These are phyloP conservation scores for Axis porcinus DNA, from an alignment of 2,113 vertebrate genomes.

Conservation along the genomic window DNA sequence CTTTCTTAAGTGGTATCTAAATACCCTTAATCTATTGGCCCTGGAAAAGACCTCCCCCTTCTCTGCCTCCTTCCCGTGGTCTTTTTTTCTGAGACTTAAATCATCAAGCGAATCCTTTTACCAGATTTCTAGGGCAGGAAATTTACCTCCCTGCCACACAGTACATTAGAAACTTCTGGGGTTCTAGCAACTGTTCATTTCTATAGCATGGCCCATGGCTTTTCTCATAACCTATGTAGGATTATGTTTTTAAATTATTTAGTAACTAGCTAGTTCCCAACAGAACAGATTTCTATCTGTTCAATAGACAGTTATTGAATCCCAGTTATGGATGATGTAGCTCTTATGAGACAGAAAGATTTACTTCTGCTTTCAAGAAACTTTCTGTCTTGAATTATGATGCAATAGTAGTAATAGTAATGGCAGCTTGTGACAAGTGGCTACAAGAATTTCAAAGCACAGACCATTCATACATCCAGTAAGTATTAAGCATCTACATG, in stretches of 20 bases:
- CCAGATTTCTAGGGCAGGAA: slow-evolving; percentile 78
- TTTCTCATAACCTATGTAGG: neutral
- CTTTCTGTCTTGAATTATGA: neutral
- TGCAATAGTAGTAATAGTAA: neutral
- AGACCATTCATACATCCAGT: too few species aligned
- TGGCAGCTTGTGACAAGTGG: neutral
- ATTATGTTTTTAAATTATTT: neutral
- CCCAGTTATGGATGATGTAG: neutral
- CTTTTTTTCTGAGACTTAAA: slow-evolving; percentile 77
- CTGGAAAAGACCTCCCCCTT: slow-evolving; percentile 68
- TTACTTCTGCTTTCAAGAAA: neutral
- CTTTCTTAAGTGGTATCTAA: slow-evolving; percentile 79
- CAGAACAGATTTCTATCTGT: neutral
- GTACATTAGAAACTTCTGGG: slow-evolving; percentile 74
- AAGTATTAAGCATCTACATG: neutral
- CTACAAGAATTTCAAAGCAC: neutral
- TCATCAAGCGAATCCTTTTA: slow-evolving; percentile 77
- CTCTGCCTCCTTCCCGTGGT: slow-evolving; percentile 69
- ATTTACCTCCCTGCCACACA: slow-evolving; percentile 68
- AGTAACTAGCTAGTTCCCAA: neutral
- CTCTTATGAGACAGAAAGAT: neutral
- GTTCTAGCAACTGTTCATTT: slow-evolving; percentile 44
- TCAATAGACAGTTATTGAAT: neutral
- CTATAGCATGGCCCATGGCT: slow-evolving; percentile 6
- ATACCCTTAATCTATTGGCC: slow-evolving; percentile 77